Percentiles rank a stretch among this genome's conserved stretches.
phyloP scores from a whole-genome alignment of 2,797 vertebrate species.

The Geotrypetes seraphini region DNA sequence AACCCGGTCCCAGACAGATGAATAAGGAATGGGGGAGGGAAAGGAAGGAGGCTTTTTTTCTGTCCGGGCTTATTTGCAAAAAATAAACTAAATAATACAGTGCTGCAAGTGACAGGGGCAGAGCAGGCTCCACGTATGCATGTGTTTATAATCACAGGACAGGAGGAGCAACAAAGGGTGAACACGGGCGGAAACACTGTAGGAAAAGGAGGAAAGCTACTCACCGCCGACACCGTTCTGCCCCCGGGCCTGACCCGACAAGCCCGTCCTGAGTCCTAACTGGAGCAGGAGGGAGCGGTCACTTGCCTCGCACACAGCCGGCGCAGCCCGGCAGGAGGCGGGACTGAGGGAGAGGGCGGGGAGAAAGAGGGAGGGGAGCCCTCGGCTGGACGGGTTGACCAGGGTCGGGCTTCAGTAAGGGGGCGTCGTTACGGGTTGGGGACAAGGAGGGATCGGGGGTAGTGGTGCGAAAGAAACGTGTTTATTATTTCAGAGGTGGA shows the following conservation, averaged over 20 bases:
- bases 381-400: too few relatives aligned
- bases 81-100: too few relatives aligned
- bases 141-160: too few relatives aligned
- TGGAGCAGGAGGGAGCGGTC: background rate
- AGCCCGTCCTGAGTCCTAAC: background rate
- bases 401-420: too few relatives aligned
- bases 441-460: too few relatives aligned
- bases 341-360: background rate
- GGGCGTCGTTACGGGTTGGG: too few relatives aligned
- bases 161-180: background rate
- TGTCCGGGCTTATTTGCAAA: too few relatives aligned
- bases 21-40: background rate
- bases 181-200: background rate
- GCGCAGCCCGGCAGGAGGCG: conserved; percentile 12
- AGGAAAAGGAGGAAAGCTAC: background rate
- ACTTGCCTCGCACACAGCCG: conserved; percentile 2
- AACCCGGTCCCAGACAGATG: too few relatives aligned
- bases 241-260: background rate
- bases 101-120: too few relatives aligned
- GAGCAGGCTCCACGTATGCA: too few relatives aligned
- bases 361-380: fast-evolving
- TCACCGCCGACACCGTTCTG: background rate
- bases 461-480: too few relatives aligned
- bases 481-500: too few relatives aligned
- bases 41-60: conserved; percentile 4